Conservation (phyloP, 2,797 vertebrate species). For the Perodicticus potto region DNA sequence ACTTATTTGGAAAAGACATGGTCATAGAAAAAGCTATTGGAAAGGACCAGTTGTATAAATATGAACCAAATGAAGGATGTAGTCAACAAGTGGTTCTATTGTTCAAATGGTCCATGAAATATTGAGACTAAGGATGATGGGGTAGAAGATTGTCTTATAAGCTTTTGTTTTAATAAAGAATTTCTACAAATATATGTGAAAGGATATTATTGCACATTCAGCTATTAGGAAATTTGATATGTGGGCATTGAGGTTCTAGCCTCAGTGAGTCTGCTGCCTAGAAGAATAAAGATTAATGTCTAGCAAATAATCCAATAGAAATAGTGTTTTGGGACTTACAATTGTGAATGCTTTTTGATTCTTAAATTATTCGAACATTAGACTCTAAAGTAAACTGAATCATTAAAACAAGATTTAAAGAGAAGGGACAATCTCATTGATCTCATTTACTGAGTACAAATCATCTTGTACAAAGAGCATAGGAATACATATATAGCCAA, state of each 20-base stretch:
- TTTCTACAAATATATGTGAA: neutral
- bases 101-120: neutral
- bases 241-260: neutral
- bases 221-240: neutral
- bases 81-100: neutral
- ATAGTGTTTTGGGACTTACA: neutral
- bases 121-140: neutral
- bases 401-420: neutral
- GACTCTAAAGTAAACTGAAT: constrained; percentile 4
- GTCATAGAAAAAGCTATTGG: neutral
- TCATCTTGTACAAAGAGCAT: neutral
- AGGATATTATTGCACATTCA: neutral
- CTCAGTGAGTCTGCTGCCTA: neutral
- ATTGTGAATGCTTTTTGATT: neutral
- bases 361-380: neutral
- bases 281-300: neutral
- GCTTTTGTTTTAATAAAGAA: neutral
- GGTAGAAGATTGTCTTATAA: neutral
- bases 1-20: neutral
- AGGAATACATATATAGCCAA: neutral
- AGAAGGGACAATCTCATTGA: neutral
- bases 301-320: neutral
- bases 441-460: neutral
- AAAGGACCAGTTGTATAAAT: neutral
- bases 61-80: neutral